Conservation (phyloP, 1,140 invertebrate genomes). For the Carposina sasakii region DNA sequence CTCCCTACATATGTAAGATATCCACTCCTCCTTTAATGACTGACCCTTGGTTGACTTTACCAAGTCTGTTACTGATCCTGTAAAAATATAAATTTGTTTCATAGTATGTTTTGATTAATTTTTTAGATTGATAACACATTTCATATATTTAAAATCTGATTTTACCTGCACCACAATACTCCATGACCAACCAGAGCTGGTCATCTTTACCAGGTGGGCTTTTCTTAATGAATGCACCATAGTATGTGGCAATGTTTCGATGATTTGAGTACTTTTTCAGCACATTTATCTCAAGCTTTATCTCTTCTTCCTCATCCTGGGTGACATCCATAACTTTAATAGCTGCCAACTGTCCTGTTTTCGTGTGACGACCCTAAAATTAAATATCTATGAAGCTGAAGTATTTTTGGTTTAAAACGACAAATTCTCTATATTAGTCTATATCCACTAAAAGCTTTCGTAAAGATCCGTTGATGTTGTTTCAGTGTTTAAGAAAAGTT, state of each 20-base stretch:
- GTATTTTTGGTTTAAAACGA: too few relatives aligned
- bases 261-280: slow-evolving; percentile 99
- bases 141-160: too few relatives aligned
- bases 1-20: slow-evolving; percentile 98
- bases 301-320: slow-evolving; percentile 99
- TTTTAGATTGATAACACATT: too few relatives aligned
- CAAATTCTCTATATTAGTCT: too few relatives aligned
- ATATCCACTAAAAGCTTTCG: too few relatives aligned
- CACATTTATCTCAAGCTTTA: slow-evolving; percentile 99
- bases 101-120: too few relatives aligned
- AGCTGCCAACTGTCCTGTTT: slow-evolving; percentile 98
- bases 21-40: slow-evolving; percentile 99
- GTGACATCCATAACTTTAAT: slow-evolving; percentile 99
- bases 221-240: slow-evolving; percentile 99
- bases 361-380: slow-evolving; percentile 97
- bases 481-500: too few relatives aligned
- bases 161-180: slow-evolving; percentile 97
- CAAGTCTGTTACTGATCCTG: slow-evolving; percentile 96
- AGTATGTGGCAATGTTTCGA: slow-evolving; percentile 99
- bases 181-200: slow-evolving; percentile 99
- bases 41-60: slow-evolving; percentile 99
- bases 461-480: too few relatives aligned
- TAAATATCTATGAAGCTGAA: neutral
- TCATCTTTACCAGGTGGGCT: slow-evolving; percentile 99
- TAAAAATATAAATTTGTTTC: slow-evolving; percentile 17